Conservation (phyloP, 2,113 vertebrate genomes). For the Heliornis fulica region DNA sequence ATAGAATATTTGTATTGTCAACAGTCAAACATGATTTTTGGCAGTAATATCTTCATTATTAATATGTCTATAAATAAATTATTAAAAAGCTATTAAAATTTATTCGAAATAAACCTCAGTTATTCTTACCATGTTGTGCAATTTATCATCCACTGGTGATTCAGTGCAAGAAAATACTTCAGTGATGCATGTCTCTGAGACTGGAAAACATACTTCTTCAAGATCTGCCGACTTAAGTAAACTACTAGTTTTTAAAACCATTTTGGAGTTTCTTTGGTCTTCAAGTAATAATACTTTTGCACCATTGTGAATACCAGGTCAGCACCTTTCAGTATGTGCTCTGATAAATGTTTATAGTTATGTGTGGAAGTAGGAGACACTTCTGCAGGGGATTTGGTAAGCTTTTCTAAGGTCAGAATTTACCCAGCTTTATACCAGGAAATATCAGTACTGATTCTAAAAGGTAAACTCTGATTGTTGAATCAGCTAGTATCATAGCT, state of each 20-base stretch:
- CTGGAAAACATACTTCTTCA: background rate
- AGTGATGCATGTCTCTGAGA: background rate
- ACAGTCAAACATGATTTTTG: background rate
- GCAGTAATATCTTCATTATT: background rate
- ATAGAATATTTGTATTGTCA: conserved; percentile 10
- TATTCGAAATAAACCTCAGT: conserved; percentile 40
- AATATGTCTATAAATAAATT: conserved; percentile 29
- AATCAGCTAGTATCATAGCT: background rate
- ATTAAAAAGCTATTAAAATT: conserved; percentile 4
- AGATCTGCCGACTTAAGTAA: background rate
- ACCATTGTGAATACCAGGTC: background rate
- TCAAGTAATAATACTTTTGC: background rate
- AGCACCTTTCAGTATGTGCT: background rate
- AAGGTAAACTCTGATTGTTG: background rate
- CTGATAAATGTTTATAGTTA: background rate
- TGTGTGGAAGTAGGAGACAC: background rate
- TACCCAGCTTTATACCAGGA: background rate
- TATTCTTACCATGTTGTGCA: conserved; percentile 2
- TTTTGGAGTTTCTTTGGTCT: background rate
- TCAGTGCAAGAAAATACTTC: background rate
- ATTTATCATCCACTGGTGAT: conserved; percentile 15
- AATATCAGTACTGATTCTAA: background rate
- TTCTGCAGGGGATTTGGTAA: background rate
- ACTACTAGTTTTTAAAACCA: background rate
- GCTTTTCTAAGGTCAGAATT: background rate